Evolutionary conservation across 2,797 vertebrate genomes (phyloP).

Genomic region (Crax fasciolata): DNA sequence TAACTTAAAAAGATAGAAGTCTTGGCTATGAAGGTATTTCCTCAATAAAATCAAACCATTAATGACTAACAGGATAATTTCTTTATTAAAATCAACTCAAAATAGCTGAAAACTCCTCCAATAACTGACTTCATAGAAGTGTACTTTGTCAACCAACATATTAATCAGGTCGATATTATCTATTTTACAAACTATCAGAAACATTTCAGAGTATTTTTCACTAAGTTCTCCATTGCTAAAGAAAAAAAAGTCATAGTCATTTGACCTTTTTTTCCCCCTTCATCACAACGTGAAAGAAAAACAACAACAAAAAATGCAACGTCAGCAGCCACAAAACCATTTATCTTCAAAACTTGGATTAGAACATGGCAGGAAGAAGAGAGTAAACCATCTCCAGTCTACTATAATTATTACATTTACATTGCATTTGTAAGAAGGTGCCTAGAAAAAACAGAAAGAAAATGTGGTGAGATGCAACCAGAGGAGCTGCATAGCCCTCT

Average conservation of each 20-base stretch:
- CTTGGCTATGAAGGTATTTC: not conserved
- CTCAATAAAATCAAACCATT: not conserved
- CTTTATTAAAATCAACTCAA: not conserved
- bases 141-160: not conserved
- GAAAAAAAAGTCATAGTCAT: not conserved
- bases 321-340: not conserved
- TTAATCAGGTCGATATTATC: not conserved
- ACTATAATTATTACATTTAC: not conserved
- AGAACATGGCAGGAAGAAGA: not conserved
- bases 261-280: not conserved
- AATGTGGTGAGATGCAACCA: not conserved
- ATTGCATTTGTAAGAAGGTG: not conserved
- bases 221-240: not conserved
- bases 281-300: not conserved
- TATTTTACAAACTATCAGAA: not conserved
- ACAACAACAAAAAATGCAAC: not conserved
- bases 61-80: not conserved
- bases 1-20: not conserved
- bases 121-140: not conserved
- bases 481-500: not conserved
- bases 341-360: not conserved
- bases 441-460: not conserved
- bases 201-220: not conserved
- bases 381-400: not conserved
- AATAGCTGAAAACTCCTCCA: not conserved